Evolutionary conservation across 1,140 invertebrate species (phyloP), one percentile per base, ranked within the genome.

Genomic region (Platorchestia sp.): DNA sequence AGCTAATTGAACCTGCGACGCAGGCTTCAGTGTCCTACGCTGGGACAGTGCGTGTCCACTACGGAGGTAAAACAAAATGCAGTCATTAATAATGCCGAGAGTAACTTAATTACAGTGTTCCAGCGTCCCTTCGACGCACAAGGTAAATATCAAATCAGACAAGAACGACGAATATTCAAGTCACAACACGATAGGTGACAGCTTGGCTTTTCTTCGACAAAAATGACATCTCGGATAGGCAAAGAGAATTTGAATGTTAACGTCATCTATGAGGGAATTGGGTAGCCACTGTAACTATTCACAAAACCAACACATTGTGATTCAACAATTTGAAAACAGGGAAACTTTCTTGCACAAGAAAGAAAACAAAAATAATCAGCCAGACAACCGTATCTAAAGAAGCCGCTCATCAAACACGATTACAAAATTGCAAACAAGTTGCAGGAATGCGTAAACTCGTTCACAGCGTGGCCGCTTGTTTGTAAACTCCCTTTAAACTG

Each of bases 401-500:
- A 89, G 87, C 87, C 14, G 43, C 41, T 42, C 87, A 89, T 42
- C 87, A 89, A 89, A 89, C 87, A 41, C 87, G 87, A 75, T 47
- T 93, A 44, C 43, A 45, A 93, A 93, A 93, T 93, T 40, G 40
- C 40, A 7, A 93, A 93, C 91, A 93, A 16, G 91, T 47, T 44
- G 91, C 91, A 75, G 45, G 45, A 93, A 93, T 93, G 91, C 91
- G 43, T 93, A 45, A 45, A 44, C 36, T 40, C 45, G 91, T 90
- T 90, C 91, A 7, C 36, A 93, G 10, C 7, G 45, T 40, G 7
- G 91, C 91, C 3, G 45, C n/a, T 45, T 47, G 91, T 45, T 93
- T n/a, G 91, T 93, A 93, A 93, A 93, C 91, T 45, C 43, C 91
- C 3, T 47, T 89, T 45, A 47, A 93, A 93, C 91, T 44, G 91